These are phyloP conservation scores for Cyaniris semiargus DNA, from an alignment of 2,888 invertebrate species.

Conservation along the genomic window DNA sequence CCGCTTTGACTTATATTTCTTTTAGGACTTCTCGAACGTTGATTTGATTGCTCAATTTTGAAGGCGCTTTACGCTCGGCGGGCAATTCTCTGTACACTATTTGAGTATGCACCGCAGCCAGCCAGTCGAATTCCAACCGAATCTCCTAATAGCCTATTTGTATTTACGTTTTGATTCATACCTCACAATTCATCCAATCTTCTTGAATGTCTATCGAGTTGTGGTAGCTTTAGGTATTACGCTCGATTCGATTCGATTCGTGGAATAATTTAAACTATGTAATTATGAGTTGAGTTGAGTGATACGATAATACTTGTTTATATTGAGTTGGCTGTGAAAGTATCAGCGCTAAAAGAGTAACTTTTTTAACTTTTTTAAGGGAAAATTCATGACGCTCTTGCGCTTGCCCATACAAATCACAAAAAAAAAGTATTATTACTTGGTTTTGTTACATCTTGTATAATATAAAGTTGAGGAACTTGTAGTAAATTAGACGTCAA, in stretches of 20 bases:
- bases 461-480: too few species aligned
- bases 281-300: too few species aligned
- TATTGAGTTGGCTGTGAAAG: too few species aligned
- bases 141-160: not conserved
- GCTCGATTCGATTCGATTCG: not conserved
- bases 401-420: too few species aligned
- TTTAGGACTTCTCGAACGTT: not conserved
- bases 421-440: too few species aligned
- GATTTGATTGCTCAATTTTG: slow-evolving; percentile 17
- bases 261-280: not conserved
- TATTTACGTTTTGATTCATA: not conserved
- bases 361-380: too few species aligned
- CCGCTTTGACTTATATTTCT: not conserved
- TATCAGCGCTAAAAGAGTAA: too few species aligned
- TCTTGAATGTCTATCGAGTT: not conserved
- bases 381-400: too few species aligned
- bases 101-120: not conserved
- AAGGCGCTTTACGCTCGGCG: not conserved
- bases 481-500: too few species aligned
- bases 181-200: not conserved
- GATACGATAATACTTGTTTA: too few species aligned
- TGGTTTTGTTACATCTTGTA: too few species aligned
- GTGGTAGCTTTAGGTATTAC: not conserved
- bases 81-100: not conserved
- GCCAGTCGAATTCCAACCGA: not conserved